Percentiles rank a stretch among this genome's conserved stretches.
phyloP scores from a whole-genome alignment of 1,140 invertebrate genomes.

The Ooceraea biroi region DNA sequence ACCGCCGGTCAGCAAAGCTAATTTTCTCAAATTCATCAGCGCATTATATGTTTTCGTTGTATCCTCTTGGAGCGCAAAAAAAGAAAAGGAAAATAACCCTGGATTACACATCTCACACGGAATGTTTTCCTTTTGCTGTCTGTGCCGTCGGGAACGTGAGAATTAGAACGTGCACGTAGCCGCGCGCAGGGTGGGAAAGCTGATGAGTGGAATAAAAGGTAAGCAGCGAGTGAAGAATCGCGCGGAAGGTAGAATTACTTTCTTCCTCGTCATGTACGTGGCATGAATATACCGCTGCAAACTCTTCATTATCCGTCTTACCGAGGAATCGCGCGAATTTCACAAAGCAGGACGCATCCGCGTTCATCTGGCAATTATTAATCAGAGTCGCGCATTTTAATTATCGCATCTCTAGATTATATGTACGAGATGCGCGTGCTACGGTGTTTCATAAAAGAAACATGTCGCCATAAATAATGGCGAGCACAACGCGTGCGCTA shows the following conservation, averaged over 20 bases:
- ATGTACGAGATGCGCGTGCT: neutral
- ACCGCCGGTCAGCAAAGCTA: constrained; percentile 45
- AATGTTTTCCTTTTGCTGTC: constrained; percentile 50
- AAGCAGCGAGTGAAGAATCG: constrained; percentile 59
- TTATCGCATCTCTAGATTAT: constrained; percentile 24
- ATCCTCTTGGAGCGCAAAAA: constrained; percentile 18
- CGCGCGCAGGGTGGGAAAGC: constrained; percentile 57
- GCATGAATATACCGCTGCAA: constrained; percentile 58
- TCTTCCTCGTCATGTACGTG: constrained; percentile 62
- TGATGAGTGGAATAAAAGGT: constrained; percentile 71
- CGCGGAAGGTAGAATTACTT: constrained; percentile 59
- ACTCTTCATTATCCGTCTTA: constrained; percentile 54
- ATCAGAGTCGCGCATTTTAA: constrained; percentile 47
- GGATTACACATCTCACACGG: constrained; percentile 57
- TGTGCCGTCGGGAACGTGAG: constrained; percentile 55
- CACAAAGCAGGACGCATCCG: constrained; percentile 33
- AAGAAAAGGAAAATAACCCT: neutral
- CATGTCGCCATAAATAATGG: constrained; percentile 5
- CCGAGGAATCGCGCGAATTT: constrained; percentile 54
- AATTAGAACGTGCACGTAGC: constrained; percentile 75
- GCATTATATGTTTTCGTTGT: constrained; percentile 59
- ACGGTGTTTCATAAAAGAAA: constrained; percentile 4
- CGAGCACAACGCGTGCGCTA: constrained; percentile 32
- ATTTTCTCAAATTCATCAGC: constrained; percentile 64
- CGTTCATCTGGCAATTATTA: constrained; percentile 31